Evolutionary conservation across 2,113 vertebrate genomes (phyloP).

Genomic region (Notarius quadriscutis): DNA sequence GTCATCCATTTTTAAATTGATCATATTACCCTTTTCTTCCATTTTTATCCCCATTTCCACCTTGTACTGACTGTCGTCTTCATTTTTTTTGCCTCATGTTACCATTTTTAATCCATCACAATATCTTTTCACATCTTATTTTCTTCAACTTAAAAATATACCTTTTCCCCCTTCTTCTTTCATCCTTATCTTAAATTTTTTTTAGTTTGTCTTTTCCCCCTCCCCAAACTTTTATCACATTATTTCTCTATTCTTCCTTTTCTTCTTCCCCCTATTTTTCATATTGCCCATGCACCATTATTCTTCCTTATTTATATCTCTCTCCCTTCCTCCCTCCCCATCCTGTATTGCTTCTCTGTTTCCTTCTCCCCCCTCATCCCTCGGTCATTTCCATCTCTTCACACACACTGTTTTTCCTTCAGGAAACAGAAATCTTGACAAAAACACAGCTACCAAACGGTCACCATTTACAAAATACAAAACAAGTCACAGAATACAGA

Average conservation of each 20-base stretch:
- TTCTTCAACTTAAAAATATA: neutral
- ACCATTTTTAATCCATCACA: too few relatives aligned
- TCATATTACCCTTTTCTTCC: neutral
- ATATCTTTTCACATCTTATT: neutral
- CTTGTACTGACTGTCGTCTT: neutral
- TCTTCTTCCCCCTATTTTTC: neutral
- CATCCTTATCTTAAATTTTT: neutral
- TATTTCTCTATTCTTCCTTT: neutral
- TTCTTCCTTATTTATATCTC: neutral
- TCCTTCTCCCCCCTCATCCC: neutral
- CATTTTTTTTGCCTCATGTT: neutral
- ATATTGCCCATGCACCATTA: neutral
- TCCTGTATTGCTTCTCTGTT: too few relatives aligned
- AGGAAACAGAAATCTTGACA: too few relatives aligned
- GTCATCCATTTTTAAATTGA: neutral
- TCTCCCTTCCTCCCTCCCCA: neutral
- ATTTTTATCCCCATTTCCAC: neutral
- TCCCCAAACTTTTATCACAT: neutral
- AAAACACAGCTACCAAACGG: too few relatives aligned
- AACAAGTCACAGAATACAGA: too few relatives aligned
- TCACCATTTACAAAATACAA: too few relatives aligned
- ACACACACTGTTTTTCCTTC: too few relatives aligned
- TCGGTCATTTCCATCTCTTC: neutral
- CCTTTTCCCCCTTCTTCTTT: neutral
- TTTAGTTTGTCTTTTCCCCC: fast-evolving